Percentiles rank a stretch among this genome's conserved stretches.
These are phyloP conservation scores for Chloroclystis v-ata DNA, from an alignment of 2,888 invertebrate species.

Conservation along the genomic window DNA sequence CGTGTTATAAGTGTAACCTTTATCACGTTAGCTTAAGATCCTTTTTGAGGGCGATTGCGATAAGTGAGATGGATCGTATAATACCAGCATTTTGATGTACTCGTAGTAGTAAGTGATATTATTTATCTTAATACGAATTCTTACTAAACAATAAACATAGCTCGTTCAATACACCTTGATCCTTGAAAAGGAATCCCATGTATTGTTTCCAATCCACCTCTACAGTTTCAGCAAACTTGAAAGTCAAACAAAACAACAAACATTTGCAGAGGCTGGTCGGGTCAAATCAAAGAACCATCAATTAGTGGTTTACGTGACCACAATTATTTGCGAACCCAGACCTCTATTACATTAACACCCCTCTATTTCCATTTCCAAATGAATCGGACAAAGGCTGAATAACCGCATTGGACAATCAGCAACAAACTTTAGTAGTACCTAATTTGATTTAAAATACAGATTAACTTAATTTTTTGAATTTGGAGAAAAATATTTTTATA, in stretches of 20 bases:
- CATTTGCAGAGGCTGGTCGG: background rate
- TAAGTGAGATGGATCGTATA: too few relatives aligned
- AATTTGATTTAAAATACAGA: background rate
- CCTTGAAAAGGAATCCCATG: too few relatives aligned
- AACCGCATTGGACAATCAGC: background rate
- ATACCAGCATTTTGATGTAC: too few relatives aligned
- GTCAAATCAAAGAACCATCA: slow-evolving; percentile 7
- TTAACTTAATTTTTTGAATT: background rate
- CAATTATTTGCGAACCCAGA: slow-evolving; percentile 21
- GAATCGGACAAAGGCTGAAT: slow-evolving; percentile 33
- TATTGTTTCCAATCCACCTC: background rate
- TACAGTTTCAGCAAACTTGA: background rate
- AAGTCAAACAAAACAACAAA: background rate
- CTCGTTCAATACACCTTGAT: too few relatives aligned
- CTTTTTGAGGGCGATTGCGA: background rate
- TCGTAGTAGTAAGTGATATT: too few relatives aligned
- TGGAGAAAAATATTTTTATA: background rate
- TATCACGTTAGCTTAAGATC: background rate
- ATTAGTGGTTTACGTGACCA: slow-evolving; percentile 13
- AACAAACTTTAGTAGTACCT: background rate
- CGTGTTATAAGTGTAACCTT: background rate
- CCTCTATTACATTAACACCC: slow-evolving; percentile 35
- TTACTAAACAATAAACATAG: too few relatives aligned
- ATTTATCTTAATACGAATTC: too few relatives aligned
- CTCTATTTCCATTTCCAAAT: slow-evolving; percentile 34